Evolutionary conservation across 2,113 vertebrate species (phyloP).

Genomic region (Pelobates fuscus): DNA sequence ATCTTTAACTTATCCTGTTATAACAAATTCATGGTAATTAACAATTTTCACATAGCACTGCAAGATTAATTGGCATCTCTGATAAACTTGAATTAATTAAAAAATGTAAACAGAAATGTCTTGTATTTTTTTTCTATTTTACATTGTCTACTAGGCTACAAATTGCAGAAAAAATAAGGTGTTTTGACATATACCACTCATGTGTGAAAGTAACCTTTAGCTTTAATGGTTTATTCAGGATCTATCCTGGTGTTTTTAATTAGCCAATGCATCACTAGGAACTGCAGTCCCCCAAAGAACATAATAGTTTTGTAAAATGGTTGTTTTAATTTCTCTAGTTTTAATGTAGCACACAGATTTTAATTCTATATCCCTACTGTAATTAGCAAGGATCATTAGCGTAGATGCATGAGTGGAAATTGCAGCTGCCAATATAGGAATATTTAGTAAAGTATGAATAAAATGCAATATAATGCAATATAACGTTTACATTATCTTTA

Average conservation of each 20-base stretch:
- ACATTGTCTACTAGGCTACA: constrained; percentile 47
- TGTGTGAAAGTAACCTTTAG: constrained; percentile 69
- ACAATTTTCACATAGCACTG: too few species aligned
- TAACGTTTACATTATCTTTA: constrained; percentile 25
- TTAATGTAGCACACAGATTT: constrained; percentile 57
- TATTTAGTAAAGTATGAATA: constrained; percentile 50
- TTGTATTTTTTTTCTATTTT: constrained; percentile 36
- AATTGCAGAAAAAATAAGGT: constrained; percentile 45
- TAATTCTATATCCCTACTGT: constrained; percentile 57
- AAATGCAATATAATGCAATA: constrained; percentile 55
- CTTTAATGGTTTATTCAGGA: constrained; percentile 66
- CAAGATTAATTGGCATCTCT: neutral
- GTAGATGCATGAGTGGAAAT: constrained; percentile 52
- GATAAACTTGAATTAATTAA: neutral
- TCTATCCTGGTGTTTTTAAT: constrained; percentile 63
- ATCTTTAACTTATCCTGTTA: too few species aligned
- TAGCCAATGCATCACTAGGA: constrained; percentile 60
- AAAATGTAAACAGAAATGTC: neutral
- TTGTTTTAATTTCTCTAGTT: constrained; percentile 65
- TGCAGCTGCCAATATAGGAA: constrained; percentile 55
- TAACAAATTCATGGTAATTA: too few species aligned
- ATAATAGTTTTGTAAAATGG: constrained; percentile 56
- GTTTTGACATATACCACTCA: constrained; percentile 62
- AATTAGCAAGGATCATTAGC: constrained; percentile 66
- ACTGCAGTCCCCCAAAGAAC: constrained; percentile 58